Conservation (phyloP, 2,888 invertebrate species). For the Diogma glabrata region DNA sequence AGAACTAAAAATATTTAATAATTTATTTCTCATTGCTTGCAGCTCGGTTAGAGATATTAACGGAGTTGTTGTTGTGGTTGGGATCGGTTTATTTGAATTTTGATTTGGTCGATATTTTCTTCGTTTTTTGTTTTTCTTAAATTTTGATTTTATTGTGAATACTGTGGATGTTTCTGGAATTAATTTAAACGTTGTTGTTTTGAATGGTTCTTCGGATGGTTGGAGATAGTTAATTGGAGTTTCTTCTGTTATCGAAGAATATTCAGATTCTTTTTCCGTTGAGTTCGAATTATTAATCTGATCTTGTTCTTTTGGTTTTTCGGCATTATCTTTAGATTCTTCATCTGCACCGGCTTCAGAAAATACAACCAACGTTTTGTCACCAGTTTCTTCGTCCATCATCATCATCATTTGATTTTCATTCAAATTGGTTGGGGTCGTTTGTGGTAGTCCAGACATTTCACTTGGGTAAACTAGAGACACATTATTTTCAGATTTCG, state of each 20-base stretch:
- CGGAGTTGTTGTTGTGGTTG: not conserved
- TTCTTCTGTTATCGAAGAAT: too few species aligned
- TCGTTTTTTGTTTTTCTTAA: not conserved
- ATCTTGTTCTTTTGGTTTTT: not conserved
- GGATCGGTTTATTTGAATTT: not conserved
- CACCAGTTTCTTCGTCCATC: conserved; percentile 4
- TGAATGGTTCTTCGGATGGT: too few species aligned
- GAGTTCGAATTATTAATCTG: not conserved
- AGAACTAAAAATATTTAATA: too few species aligned
- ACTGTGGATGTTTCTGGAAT: too few species aligned
- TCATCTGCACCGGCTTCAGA: too few species aligned
- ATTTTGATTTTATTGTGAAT: not conserved
- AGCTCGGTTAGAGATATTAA: too few species aligned
- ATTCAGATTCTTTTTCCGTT: too few species aligned
- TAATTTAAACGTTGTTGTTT: too few species aligned
- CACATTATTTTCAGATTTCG: not conserved
- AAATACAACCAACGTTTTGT: not conserved
- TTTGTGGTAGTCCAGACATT: conserved; percentile 12
- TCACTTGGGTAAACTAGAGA: conserved; percentile 7
- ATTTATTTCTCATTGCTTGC: too few species aligned
- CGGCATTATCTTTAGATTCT: not conserved
- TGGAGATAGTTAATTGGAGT: too few species aligned
- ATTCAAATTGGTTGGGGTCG: conserved; percentile 7
- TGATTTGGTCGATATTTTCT: not conserved
- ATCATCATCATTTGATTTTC: not conserved